Evolutionary conservation across 1,140 invertebrate species (phyloP).

Genomic region (Leptinotarsa undecemlineata): DNA sequence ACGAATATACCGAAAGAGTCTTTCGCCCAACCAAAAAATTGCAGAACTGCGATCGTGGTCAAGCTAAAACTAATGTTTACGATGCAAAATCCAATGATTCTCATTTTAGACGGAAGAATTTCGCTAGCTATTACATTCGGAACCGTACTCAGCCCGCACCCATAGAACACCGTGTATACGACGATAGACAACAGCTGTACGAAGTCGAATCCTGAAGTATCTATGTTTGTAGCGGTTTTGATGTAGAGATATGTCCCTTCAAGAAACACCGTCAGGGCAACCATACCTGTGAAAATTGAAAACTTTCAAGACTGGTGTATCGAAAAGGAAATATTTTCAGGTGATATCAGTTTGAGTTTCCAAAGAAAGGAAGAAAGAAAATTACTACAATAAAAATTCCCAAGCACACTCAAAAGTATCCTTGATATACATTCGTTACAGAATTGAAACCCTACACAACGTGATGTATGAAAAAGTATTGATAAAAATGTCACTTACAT

Average conservation of each 20-base stretch:
- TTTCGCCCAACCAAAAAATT: conserved; percentile 68
- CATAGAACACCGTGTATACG: conserved; percentile 55
- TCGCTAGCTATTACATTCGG: conserved; percentile 75
- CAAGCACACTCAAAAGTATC: no score
- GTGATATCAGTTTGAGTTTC: no score
- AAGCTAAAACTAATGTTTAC: conserved; percentile 70
- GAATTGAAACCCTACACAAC: no score
- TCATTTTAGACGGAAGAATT: conserved; percentile 71
- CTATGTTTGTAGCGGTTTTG: background rate
- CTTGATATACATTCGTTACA: no score
- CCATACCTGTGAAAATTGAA: background rate
- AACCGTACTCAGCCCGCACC: conserved; percentile 70
- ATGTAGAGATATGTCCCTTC: background rate
- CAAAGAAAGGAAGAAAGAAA: no score
- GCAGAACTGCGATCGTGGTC: conserved; percentile 72
- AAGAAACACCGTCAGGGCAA: background rate
- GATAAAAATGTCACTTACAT: no score
- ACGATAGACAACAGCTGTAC: background rate
- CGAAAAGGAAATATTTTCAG: background rate
- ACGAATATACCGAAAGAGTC: conserved; percentile 65
- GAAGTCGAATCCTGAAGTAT: background rate
- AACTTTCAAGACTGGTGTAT: background rate
- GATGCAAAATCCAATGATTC: conserved; percentile 70
- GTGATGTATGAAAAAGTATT: no score
- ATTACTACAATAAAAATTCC: no score